These are phyloP conservation scores for Pogonocichla stellata DNA, from an alignment of 2,113 vertebrate species.

Conservation along the genomic window DNA sequence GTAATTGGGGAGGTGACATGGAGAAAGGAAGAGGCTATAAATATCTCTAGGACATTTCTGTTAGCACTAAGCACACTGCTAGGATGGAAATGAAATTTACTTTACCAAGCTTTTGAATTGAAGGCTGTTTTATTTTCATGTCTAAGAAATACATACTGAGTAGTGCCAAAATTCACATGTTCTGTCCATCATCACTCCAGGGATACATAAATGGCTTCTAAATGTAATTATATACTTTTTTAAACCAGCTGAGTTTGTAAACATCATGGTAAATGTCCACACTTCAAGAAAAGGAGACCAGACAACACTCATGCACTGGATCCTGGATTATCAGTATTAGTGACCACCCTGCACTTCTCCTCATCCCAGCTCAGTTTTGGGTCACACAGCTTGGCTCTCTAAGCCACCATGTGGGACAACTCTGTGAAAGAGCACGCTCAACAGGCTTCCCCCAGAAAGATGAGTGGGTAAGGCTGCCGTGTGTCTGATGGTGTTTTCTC, in stretches of 20 bases:
- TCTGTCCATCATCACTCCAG: background rate
- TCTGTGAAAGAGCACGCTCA: background rate
- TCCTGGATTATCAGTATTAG: background rate
- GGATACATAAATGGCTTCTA: background rate
- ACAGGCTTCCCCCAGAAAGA: background rate
- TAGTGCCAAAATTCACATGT: background rate
- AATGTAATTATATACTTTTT: background rate
- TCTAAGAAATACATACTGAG: background rate
- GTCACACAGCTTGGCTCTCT: background rate
- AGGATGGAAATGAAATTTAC: background rate
- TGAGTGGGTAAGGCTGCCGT: background rate
- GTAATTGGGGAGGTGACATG: background rate
- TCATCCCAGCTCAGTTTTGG: background rate
- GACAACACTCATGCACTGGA: too few species aligned
- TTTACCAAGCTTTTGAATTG: background rate
- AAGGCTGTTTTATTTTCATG: background rate
- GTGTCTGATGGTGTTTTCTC: background rate
- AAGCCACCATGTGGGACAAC: background rate
- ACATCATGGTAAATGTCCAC: background rate
- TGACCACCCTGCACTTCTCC: fast-evolving
- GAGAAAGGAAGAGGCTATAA: background rate
- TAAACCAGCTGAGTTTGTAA: background rate
- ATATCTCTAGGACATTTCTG: background rate
- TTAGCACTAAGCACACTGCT: background rate
- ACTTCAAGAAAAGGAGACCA: background rate